Percentiles rank a stretch among this genome's conserved stretches.
Evolutionary conservation across 2,113 vertebrate genomes (phyloP).

Genomic region (Anhinga anhinga): DNA sequence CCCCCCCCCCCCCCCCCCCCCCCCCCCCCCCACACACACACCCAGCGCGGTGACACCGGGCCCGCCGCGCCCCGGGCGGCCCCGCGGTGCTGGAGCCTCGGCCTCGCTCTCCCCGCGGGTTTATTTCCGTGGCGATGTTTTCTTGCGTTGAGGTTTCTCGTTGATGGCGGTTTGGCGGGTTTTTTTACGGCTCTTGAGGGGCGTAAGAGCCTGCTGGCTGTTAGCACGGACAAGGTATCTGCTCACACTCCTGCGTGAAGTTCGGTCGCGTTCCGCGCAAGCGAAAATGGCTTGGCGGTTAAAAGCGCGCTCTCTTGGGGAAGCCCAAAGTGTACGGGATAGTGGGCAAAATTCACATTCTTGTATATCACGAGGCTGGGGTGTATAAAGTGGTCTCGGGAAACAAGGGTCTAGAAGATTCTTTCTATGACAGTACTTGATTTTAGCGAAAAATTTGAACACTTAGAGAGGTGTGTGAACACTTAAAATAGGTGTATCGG

Average conservation of each 20-base stretch:
- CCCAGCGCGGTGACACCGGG: no score
- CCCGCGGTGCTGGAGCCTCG: no score
- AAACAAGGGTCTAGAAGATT: neutral
- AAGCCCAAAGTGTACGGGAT: accelerated
- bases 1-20: no score
- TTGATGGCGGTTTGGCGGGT: no score
- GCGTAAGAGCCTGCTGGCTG: neutral
- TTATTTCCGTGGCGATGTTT: no score
- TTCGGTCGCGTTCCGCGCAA: accelerated
- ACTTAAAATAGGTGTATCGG: accelerated
- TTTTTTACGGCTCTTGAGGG: neutral
- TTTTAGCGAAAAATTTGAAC: neutral
- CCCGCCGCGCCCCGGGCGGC: no score
- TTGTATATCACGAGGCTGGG: accelerated
- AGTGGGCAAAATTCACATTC: neutral
- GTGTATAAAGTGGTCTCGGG: neutral
- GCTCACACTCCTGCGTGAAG: accelerated
- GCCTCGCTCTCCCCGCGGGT: no score
- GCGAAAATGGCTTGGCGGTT: neutral
- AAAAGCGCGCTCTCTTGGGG: accelerated
- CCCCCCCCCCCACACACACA: no score
- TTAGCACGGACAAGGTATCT: accelerated
- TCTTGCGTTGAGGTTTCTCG: no score
- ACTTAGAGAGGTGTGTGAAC: accelerated
- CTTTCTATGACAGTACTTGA: neutral